Conservation (phyloP, 2,797 vertebrate genomes). For the Amphiprion clarkii region DNA sequence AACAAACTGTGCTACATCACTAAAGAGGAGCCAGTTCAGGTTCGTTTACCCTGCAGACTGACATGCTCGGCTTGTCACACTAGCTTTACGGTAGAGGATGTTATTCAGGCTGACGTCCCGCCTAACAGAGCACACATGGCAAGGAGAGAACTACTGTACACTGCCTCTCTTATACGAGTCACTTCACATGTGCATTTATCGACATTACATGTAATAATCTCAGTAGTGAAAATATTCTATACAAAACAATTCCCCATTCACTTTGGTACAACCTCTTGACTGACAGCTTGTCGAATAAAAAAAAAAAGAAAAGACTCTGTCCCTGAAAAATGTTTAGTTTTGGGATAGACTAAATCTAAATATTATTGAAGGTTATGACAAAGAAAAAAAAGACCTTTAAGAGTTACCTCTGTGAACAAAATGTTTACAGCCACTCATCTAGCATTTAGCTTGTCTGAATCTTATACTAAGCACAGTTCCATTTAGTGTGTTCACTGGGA, state of each 20-base stretch:
- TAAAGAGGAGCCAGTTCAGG: slow-evolving; percentile 50
- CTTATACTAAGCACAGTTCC: slow-evolving; percentile 3
- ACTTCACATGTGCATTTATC: slow-evolving; percentile 23
- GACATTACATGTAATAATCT: slow-evolving; percentile 30
- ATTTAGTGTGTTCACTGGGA: slow-evolving; percentile 18
- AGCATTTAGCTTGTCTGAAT: slow-evolving; percentile 34
- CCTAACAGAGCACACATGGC: slow-evolving; percentile 8
- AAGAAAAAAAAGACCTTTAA: slow-evolving; percentile 21
- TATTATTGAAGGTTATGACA: slow-evolving; percentile 10
- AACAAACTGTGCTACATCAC: slow-evolving; percentile 74
- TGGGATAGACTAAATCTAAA: slow-evolving; percentile 30
- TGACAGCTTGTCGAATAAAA: slow-evolving; percentile 32
- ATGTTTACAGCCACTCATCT: slow-evolving; percentile 23
- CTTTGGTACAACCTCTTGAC: slow-evolving; percentile 48
- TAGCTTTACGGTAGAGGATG: slow-evolving; percentile 42
- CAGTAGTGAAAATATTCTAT: slow-evolving; percentile 45
- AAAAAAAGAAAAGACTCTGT: neutral
- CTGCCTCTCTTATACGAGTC: slow-evolving; percentile 12
- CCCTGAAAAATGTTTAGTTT: slow-evolving; percentile 44
- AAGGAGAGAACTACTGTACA: slow-evolving; percentile 6
- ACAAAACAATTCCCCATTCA: slow-evolving; percentile 48
- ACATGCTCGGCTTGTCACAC: slow-evolving; percentile 49
- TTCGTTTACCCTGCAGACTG: slow-evolving; percentile 43
- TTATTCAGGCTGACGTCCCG: slow-evolving; percentile 16
- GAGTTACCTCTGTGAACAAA: slow-evolving; percentile 14